Conservation (phyloP, 2,888 invertebrate genomes). For the Schizotus pectinicornis region DNA sequence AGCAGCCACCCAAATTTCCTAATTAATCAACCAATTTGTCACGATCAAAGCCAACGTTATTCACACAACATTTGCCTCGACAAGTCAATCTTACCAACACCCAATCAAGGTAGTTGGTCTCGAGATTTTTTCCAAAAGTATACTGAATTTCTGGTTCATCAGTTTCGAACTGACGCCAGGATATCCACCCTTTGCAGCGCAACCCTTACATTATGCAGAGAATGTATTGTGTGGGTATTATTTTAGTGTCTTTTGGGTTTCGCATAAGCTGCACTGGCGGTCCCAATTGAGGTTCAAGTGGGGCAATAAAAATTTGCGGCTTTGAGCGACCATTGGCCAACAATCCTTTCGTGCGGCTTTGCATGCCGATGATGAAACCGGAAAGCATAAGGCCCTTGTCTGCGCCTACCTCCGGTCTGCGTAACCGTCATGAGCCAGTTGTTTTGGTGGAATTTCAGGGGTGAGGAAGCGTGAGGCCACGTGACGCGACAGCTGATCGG, state of each 20-base stretch:
- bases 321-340: slow-evolving; percentile 17
- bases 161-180: no score
- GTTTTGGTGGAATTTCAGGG: slow-evolving; percentile 30
- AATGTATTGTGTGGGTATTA: no score
- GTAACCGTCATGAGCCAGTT: slow-evolving; percentile 28
- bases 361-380: slow-evolving; percentile 26
- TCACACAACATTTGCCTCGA: slow-evolving; percentile 1
- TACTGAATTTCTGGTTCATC: no score
- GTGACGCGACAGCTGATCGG: slow-evolving; percentile 64
- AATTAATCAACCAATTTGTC: slow-evolving; percentile 27
- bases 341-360: slow-evolving; percentile 9
- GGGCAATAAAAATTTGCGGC: neutral
- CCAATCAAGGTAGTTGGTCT: no score
- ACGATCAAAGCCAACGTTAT: slow-evolving; percentile 27
- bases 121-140: no score
- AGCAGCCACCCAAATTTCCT: slow-evolving; percentile 21
- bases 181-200: no score
- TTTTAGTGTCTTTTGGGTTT: no score
- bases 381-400: slow-evolving; percentile 29
- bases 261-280: no score
- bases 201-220: no score
- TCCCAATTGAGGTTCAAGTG: no score
- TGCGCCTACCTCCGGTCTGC: slow-evolving; percentile 26
- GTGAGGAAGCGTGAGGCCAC: slow-evolving; percentile 39
- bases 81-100: no score